A percentile compares a stretch with the other conserved stretches of the same genome.
phyloP scores from a whole-genome alignment of 2,888 invertebrate species.

The Apamea anceps region DNA sequence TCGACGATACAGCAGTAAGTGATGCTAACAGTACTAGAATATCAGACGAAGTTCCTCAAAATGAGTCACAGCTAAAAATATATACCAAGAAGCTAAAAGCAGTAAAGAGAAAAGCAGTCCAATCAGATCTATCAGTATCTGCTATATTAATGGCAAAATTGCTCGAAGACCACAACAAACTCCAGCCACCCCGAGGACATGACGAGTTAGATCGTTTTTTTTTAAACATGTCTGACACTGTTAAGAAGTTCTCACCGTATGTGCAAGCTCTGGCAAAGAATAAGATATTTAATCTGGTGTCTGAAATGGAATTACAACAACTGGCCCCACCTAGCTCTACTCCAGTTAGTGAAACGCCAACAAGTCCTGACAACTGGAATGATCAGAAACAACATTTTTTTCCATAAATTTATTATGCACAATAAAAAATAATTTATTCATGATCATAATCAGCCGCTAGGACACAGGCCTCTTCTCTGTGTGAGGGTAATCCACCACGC shows the following conservation, averaged over 20 bases:
- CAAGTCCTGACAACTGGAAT: background rate
- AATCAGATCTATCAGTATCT: slow-evolving; percentile 1
- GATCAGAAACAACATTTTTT: background rate
- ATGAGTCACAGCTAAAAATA: background rate
- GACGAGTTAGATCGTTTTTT: slow-evolving; percentile 30
- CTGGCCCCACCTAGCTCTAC: slow-evolving; percentile 7
- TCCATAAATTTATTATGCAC: background rate
- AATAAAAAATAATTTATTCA: background rate
- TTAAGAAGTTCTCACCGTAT: slow-evolving; percentile 34
- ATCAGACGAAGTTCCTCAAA: background rate
- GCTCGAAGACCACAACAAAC: background rate
- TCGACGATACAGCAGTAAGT: background rate
- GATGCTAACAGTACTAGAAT: background rate
- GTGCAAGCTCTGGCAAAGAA: slow-evolving; percentile 20
- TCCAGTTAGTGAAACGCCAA: background rate
- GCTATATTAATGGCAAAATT: slow-evolving; percentile 14
- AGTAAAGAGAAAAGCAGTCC: slow-evolving; percentile 15
- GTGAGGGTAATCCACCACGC: no score
- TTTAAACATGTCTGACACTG: slow-evolving; percentile 18
- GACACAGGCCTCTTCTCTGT: no score
- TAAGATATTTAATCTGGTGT: slow-evolving; percentile 27
- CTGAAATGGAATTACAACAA: slow-evolving; percentile 24
- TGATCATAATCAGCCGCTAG: no score
- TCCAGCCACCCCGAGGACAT: background rate
- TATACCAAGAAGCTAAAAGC: background rate